phyloP scores from a whole-genome alignment of 2,113 vertebrate species.

The Takifugu flavidus region DNA sequence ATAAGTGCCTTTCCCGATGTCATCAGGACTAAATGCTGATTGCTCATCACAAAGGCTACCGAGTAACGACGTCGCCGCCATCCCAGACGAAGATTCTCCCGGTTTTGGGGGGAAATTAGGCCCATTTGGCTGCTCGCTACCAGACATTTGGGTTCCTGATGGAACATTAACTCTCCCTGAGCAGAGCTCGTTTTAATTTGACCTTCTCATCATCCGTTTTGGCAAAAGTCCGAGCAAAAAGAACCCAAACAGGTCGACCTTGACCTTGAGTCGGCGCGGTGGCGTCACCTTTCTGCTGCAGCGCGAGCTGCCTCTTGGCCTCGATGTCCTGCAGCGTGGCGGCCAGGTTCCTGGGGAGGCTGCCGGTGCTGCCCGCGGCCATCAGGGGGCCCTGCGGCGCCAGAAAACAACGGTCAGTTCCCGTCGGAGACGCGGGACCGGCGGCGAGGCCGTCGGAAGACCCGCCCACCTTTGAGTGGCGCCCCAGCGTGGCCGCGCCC shows the following conservation, averaged over 20 bases:
- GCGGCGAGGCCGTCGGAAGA: no score
- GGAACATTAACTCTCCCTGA: no score
- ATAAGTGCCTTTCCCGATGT: not conserved
- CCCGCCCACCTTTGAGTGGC: constrained; percentile 80
- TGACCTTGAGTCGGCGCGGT: no score
- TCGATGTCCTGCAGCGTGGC: constrained; percentile 93
- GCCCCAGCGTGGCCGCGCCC: constrained; percentile 80
- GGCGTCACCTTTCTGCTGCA: constrained; percentile 91
- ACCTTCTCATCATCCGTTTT: no score
- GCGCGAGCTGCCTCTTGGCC: constrained; percentile 88
- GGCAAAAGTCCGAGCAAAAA: no score
- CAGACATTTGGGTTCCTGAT: no score
- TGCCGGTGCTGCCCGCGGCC: constrained; percentile 75
- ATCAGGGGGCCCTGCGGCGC: constrained; percentile 76
- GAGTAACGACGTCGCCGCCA: not conserved
- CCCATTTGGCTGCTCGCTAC: no score
- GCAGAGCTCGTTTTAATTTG: no score
- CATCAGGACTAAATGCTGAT: not conserved
- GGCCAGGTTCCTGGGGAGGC: constrained; percentile 87
- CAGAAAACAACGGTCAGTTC: constrained; percentile 2
- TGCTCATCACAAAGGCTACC: not conserved
- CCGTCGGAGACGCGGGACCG: no score
- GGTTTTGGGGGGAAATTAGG: no score
- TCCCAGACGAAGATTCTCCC: no score
- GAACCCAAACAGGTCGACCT: no score